Evolutionary conservation across 2,113 vertebrate genomes (phyloP), one percentile per base, ranked within the genome.

Genomic region (Turnix velox): DNA sequence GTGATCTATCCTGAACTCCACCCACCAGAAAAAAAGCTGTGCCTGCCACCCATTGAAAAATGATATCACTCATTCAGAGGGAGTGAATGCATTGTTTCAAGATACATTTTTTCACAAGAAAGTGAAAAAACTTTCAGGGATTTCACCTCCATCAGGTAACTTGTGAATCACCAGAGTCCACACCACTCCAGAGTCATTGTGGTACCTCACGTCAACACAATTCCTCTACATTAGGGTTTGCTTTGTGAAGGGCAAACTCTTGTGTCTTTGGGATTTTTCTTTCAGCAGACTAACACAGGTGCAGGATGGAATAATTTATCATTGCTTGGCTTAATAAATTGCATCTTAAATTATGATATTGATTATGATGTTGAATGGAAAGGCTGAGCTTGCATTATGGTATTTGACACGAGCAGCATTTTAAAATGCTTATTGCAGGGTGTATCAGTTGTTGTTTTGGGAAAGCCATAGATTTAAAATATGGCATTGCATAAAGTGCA

Each of bases 281-380:
- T 79, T 66, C 1, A 2, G 42, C 57, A 69, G 71, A 65, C 68
- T 86, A 49, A 39, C 0, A 0, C 40, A 92, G 79, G 82, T 92
- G 58, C 54, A 42, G 58, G 57, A 45, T 62, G 52, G 76, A 68
- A 72, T 87, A 13, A 39, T 85, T 95, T 92, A 87, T 94, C 94
- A 93, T 75, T 83, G 84, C 69, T 87, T 87, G 61, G 55, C 31
- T 95, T 95, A 91, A 94, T 87, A 91, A 89, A 84, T 77, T 81
- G 57, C 89, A 66, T 92, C 89, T 90, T 84, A 92, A 81, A 79
- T 92, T 82, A 87, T 93, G 37, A 55, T 94, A 95, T 92, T 0
- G 35, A 90, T 92, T 92, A 66, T 62, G 48, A 24, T 33, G 45
- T 43, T 88, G 91, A 91, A 88, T 80, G 82, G 76, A 95, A 96